Evolutionary conservation across 2,113 vertebrate species (phyloP).

Genomic region (Dipodomys stephensi): DNA sequence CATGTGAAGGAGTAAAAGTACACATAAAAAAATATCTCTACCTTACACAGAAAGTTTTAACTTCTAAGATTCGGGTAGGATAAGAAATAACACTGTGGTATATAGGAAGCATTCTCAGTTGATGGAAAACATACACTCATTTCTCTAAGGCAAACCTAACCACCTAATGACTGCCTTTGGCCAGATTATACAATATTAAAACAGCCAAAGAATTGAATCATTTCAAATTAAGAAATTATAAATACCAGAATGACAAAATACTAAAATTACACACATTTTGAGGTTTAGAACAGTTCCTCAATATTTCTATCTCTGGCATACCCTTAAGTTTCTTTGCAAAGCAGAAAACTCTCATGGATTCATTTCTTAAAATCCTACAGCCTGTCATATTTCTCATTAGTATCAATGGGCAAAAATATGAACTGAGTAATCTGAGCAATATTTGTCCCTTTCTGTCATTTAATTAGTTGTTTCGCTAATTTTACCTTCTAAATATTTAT

Average conservation of each 20-base stretch:
- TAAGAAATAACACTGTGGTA: slow-evolving; percentile 27
- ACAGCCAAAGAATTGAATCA: neutral
- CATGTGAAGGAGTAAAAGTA: neutral
- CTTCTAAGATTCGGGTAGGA: neutral
- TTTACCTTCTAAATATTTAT: slow-evolving; percentile 52
- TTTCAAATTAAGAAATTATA: slow-evolving; percentile 37
- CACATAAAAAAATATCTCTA: slow-evolving; percentile 18
- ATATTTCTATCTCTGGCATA: neutral
- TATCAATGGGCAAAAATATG: slow-evolving; percentile 28
- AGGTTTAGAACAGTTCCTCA: slow-evolving; percentile 40
- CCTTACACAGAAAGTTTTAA: neutral
- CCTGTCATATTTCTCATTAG: slow-evolving; percentile 11
- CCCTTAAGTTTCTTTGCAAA: slow-evolving; percentile 2
- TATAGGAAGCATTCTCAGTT: slow-evolving; percentile 30
- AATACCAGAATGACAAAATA: neutral
- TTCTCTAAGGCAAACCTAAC: neutral
- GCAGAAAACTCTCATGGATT: slow-evolving; percentile 50
- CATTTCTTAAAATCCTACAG: slow-evolving; percentile 20
- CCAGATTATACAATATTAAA: slow-evolving; percentile 35
- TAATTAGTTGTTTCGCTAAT: neutral
- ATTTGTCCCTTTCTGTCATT: slow-evolving; percentile 21
- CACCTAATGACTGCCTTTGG: slow-evolving; percentile 41
- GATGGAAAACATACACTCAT: slow-evolving; percentile 7
- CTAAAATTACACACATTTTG: slow-evolving; percentile 40
- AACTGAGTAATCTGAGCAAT: slow-evolving; percentile 20